A percentile compares a stretch with the other conserved stretches of the same genome.
Conservation (phyloP, 2,888 invertebrate genomes). For the Eilema caniola region DNA sequence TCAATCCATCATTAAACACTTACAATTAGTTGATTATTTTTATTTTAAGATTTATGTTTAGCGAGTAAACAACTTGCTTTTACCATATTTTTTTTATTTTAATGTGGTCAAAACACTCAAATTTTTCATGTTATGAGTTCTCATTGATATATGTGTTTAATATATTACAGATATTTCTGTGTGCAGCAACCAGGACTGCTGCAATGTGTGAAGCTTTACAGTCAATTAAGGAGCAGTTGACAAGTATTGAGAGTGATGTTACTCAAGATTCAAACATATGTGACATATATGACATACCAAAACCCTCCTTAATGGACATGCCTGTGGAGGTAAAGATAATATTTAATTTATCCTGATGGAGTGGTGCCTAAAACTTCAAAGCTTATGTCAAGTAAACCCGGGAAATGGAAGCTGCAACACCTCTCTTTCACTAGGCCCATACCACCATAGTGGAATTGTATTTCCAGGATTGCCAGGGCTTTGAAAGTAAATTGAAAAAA, state of each 20-base stretch:
- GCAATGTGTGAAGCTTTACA: slow-evolving; percentile 47
- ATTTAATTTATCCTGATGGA: background rate
- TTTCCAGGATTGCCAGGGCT: no score
- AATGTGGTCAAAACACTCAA: background rate
- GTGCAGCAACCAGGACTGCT: background rate
- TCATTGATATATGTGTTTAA: background rate
- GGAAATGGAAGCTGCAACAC: background rate
- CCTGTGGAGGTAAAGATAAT: slow-evolving; percentile 75
- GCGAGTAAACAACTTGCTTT: background rate
- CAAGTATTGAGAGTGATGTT: slow-evolving; percentile 63
- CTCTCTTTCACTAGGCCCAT: no score
- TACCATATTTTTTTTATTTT: background rate
- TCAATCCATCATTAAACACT: no score
- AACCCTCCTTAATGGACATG: slow-evolving; percentile 68
- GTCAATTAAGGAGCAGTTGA: slow-evolving; percentile 63
- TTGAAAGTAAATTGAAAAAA: no score
- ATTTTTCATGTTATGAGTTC: background rate
- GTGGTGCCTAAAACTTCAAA: background rate
- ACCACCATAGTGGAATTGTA: no score
- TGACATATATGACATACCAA: slow-evolving; percentile 56
- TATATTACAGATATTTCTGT: background rate
- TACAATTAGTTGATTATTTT: background rate
- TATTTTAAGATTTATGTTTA: background rate
- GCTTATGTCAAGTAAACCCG: background rate
- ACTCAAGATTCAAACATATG: slow-evolving; percentile 36